Conservation (phyloP, 2,797 vertebrate species). For the Gephyroberyx darwinii region DNA sequence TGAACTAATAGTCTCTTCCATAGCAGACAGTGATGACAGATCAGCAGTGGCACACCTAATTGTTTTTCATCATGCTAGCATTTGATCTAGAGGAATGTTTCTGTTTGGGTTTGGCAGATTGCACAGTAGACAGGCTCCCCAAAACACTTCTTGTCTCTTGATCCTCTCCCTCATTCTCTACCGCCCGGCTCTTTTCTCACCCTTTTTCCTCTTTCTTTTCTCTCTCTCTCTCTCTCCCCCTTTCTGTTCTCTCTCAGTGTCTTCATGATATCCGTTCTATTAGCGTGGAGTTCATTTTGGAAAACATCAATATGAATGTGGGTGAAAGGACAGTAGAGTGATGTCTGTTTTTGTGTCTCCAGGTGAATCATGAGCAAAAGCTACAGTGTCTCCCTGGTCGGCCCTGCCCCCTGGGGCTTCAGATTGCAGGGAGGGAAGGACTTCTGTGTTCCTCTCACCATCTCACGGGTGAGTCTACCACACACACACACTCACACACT, state of each 20-base stretch:
- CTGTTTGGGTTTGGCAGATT: slow-evolving; percentile 41
- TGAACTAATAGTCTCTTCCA: neutral
- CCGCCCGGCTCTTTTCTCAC: no score
- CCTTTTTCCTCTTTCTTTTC: neutral
- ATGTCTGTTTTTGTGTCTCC: slow-evolving; percentile 28
- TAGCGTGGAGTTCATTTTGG: neutral
- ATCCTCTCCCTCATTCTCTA: no score
- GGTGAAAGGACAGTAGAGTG: neutral
- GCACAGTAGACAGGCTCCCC: slow-evolving; percentile 21
- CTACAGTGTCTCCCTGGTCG: slow-evolving; percentile 91
- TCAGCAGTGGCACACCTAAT: neutral
- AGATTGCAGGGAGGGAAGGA: slow-evolving; percentile 98
- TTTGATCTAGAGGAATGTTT: slow-evolving; percentile 40
- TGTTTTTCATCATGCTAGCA: neutral
- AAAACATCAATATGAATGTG: neutral
- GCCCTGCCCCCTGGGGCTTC: slow-evolving; percentile 98
- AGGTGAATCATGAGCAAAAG: slow-evolving; percentile 88
- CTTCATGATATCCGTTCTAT: neutral
- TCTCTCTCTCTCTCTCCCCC: slow-evolving; percentile 2
- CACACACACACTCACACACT: slow-evolving; percentile 10
- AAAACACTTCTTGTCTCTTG: slow-evolving; percentile 25
- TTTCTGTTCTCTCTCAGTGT: neutral
- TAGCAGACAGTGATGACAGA: neutral
- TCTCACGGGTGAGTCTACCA: slow-evolving; percentile 90
- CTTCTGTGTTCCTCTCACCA: slow-evolving; percentile 96